Conservation (phyloP, 2,888 invertebrate genomes). For the Caenorhabditis sp. region DNA sequence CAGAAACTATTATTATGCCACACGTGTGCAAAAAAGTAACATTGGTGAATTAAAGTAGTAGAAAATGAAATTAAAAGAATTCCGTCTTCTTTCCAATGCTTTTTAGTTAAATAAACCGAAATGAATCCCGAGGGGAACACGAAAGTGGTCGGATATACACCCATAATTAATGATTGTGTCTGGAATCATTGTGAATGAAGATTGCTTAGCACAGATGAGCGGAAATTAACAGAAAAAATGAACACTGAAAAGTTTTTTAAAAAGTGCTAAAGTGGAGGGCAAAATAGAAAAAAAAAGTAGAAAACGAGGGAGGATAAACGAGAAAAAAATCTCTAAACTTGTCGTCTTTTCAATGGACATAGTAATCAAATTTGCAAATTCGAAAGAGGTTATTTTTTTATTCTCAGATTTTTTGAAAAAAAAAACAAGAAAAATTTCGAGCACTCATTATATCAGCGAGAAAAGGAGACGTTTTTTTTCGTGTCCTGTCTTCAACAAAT, state of each 20-base stretch:
- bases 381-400: background rate
- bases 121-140: background rate
- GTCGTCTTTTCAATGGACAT: slow-evolving; percentile 2
- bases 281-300: background rate
- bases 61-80: background rate
- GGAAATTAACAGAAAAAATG: background rate
- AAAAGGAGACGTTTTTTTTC: too few relatives aligned
- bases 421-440: background rate
- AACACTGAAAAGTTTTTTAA: background rate
- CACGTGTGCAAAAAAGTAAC: background rate
- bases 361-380: slow-evolving; percentile 5
- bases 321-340: background rate
- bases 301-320: background rate
- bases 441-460: too few relatives aligned
- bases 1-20: background rate
- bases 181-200: background rate
- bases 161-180: background rate
- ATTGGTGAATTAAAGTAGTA: background rate
- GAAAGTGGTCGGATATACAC: too few relatives aligned
- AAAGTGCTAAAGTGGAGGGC: background rate
- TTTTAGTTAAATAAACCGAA: background rate
- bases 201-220: background rate
- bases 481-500: too few relatives aligned
- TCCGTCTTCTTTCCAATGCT: background rate
- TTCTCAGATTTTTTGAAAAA: background rate